Percentiles rank a stretch among this genome's conserved stretches.
phyloP scores from a whole-genome alignment of 1,140 invertebrate genomes.

The Brachionus asplanchnoidis region DNA sequence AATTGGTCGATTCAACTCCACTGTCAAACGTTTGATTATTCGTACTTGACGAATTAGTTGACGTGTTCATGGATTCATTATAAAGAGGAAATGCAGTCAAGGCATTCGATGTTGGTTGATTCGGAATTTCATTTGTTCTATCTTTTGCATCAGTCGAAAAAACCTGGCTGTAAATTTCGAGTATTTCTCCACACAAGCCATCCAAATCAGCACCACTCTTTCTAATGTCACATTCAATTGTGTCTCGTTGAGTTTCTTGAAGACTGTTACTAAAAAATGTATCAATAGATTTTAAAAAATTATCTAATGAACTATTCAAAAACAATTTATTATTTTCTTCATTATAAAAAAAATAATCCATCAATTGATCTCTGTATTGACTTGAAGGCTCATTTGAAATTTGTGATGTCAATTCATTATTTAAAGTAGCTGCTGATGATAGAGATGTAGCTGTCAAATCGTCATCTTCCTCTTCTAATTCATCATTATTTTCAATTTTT shows the following conservation, averaged over 20 bases:
- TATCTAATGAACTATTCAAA: not conserved
- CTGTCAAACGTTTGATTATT: constrained; percentile 37
- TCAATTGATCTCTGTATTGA: not conserved
- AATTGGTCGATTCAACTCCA: constrained; percentile 24
- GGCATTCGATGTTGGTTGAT: not conserved
- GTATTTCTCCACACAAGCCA: not conserved
- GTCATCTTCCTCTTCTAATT: constrained; percentile 2
- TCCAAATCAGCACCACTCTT: not conserved
- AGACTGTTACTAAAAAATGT: not conserved
- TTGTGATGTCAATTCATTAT: not conserved
- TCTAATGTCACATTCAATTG: not conserved
- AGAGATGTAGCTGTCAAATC: constrained; percentile 7
- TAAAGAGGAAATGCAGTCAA: constrained; percentile 8
- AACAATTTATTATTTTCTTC: constrained; percentile 22
- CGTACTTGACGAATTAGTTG: not conserved
- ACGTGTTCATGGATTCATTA: constrained; percentile 18
- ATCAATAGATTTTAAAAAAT: constrained; percentile 17
- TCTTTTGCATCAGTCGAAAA: not conserved
- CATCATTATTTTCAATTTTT: not conserved
- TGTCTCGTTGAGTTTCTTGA: not conserved
- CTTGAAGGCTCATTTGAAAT: not conserved
- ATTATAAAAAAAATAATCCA: constrained; percentile 14
- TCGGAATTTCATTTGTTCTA: not conserved
- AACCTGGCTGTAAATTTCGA: not conserved
- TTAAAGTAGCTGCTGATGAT: not conserved